Base-by-base conservation (phyloP, 2,113 vertebrate genomes). In the Oryzias celebensis region DNA sequence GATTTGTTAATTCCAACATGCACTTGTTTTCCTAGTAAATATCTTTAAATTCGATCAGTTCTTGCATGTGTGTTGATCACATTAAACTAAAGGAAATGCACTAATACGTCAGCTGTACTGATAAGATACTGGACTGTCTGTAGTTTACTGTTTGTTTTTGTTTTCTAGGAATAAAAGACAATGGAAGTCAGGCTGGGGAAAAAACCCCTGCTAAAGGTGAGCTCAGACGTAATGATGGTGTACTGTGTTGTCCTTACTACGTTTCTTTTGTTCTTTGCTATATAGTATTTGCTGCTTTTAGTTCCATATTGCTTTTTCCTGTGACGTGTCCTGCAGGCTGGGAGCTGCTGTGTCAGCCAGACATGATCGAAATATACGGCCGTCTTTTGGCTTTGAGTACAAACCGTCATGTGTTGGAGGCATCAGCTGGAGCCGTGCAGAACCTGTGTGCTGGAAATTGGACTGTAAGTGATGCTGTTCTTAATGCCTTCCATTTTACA, bases 391-490 rank as follows among this genome's bases (percentile, higher is more conserved):
- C 96, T 64, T 96, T 94, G 64, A 28, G 26, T 28, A 93, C 93
- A 83, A 97, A 96, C 48, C 91, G 94, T 0, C 92, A 93, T 0
- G 96, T 98, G 73, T 82, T 98, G 23, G 97, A 99, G 84, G 97
- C 97, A 16, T 94, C 95, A 0, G 96, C 97, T 0, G 95, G 97
- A 85, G 96, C 96, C 4, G 89, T 99, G 54, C 96, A 99, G 89
- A 98, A 98, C 78, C 88, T 99, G 64, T 98, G 96, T 4, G 96
- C 96, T 0, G 97, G 97, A 53, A 93, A 92, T 45, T 98, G 96
- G 96, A 96, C 88, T 20, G 92, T 92, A 82, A 91, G 76, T 68
- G 12, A 28, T 4, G 6, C 20, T 41, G 3, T 41, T 15, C 12
- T 2, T 52, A 3, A 2, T 31, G 0, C 22, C 54, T 0, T 3